Evolutionary conservation across 2,113 vertebrate genomes (phyloP).

Genomic region (Marcusenius ussheri): DNA sequence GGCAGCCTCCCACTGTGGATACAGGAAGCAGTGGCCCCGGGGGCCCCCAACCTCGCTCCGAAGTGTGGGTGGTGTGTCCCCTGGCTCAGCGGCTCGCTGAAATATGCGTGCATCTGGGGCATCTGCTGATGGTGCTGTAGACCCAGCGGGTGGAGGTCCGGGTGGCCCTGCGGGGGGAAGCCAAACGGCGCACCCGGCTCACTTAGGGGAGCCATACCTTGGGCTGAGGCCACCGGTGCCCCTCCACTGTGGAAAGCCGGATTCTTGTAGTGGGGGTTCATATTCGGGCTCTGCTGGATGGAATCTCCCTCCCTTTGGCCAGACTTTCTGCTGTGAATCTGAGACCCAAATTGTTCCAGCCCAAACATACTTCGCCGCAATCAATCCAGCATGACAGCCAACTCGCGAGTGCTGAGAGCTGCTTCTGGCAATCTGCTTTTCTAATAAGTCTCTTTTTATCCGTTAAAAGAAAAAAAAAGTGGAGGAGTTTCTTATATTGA

Average conservation of each 20-base stretch:
- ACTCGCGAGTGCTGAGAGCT: conserved; percentile 27
- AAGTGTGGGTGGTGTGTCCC: conserved; percentile 56
- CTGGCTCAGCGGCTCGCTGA: conserved; percentile 62
- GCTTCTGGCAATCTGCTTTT: conserved; percentile 15
- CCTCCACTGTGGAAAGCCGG: conserved; percentile 63
- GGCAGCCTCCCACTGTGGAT: conserved; percentile 73
- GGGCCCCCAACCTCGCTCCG: conserved; percentile 57
- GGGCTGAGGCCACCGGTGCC: conserved; percentile 54
- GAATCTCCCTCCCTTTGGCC: conserved; percentile 66
- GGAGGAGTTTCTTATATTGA: neutral
- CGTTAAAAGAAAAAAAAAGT: neutral
- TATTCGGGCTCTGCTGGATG: conserved; percentile 60
- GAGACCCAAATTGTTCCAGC: conserved; percentile 73
- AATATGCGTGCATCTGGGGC: conserved; percentile 64
- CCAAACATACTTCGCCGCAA: conserved; percentile 61
- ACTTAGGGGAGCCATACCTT: conserved; percentile 57
- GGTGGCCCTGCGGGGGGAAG: conserved; percentile 61
- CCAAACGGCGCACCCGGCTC: conserved; percentile 69
- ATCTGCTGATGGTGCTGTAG: conserved; percentile 56
- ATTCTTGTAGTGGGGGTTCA: conserved; percentile 71
- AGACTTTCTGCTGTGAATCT: conserved; percentile 59
- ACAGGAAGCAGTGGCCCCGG: conserved; percentile 67
- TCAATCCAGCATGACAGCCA: conserved; percentile 63
- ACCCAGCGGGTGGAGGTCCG: conserved; percentile 62
- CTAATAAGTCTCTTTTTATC: neutral